Evolutionary conservation across 2,888 invertebrate species (phyloP).

Genomic region (Ectemnius cavifrons): DNA sequence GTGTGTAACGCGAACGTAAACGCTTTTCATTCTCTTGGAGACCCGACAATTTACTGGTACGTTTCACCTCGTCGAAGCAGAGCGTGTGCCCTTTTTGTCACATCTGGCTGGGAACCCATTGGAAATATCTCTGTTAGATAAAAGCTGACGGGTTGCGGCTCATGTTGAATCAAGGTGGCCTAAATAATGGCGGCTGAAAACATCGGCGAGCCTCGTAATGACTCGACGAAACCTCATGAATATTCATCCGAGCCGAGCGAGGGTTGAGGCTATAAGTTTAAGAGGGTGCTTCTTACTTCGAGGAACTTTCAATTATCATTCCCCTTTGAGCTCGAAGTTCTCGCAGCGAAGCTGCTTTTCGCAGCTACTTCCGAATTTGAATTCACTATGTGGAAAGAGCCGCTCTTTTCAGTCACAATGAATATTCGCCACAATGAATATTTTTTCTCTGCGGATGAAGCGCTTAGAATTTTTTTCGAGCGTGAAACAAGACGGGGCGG

Average conservation of each 20-base stretch:
- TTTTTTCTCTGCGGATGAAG: too few species aligned
- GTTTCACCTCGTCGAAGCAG: too few species aligned
- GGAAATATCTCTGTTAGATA: neutral
- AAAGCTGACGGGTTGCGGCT: slow-evolving; percentile 4
- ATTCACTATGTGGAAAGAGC: neutral
- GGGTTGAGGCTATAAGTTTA: slow-evolving; percentile 33
- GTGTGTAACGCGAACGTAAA: too few species aligned
- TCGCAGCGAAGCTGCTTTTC: neutral
- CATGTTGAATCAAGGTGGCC: slow-evolving; percentile 26
- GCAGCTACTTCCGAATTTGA: slow-evolving; percentile 25
- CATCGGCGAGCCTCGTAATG: slow-evolving; percentile 29
- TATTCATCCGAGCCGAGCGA: slow-evolving; percentile 33
- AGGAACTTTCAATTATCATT: slow-evolving; percentile 51
- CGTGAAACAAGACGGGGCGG: too few species aligned
- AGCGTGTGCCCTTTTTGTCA: neutral
- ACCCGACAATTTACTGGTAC: too few species aligned
- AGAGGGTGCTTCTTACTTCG: slow-evolving; percentile 36
- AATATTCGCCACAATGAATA: too few species aligned
- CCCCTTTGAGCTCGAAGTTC: slow-evolving; percentile 34
- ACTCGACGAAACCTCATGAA: slow-evolving; percentile 41
- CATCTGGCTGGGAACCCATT: neutral
- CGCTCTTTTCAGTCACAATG: too few species aligned
- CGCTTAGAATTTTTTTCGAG: too few species aligned
- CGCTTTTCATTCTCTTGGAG: too few species aligned
- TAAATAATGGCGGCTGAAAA: slow-evolving; percentile 24